phyloP scores from a whole-genome alignment of 2,113 vertebrate genomes.

The Platysteira castanea region DNA sequence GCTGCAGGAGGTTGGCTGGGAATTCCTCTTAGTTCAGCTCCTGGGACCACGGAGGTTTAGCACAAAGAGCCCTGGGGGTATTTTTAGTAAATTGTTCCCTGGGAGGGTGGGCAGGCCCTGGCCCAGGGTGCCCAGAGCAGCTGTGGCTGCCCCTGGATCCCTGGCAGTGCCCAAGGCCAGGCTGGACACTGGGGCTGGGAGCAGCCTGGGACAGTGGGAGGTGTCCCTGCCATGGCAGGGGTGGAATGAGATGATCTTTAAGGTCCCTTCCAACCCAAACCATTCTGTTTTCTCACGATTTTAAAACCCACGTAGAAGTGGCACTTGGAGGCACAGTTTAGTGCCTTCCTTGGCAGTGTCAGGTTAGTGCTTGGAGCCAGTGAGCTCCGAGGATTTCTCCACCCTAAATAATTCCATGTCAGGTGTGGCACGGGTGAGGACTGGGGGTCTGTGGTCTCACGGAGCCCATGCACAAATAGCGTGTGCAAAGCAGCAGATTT shows the following conservation, averaged over 20 bases:
- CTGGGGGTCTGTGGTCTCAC: neutral
- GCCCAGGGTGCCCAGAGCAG: neutral
- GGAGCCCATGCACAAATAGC: neutral
- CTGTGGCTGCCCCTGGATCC: neutral
- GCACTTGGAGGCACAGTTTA: neutral
- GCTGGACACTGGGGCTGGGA: rapidly evolving
- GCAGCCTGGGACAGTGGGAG: rapidly evolving
- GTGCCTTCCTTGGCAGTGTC: neutral
- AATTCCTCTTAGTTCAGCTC: neutral
- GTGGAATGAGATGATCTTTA: neutral
- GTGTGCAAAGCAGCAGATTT: neutral
- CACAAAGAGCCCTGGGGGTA: no score
- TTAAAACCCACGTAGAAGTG: neutral
- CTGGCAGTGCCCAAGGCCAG: neutral
- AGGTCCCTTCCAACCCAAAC: neutral
- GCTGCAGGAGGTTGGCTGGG: neutral
- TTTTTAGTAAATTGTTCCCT: neutral
- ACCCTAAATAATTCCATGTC: neutral
- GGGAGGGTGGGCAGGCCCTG: neutral
- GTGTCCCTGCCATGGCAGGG: no score
- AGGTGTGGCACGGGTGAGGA: neutral
- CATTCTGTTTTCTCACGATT: neutral
- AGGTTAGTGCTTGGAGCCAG: neutral
- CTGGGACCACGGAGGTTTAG: rapidly evolving
- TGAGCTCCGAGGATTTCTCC: neutral